A percentile compares a stretch with the other conserved stretches of the same genome.
Evolutionary conservation across 1,140 invertebrate genomes (phyloP).

Genomic region (Lerema accius): DNA sequence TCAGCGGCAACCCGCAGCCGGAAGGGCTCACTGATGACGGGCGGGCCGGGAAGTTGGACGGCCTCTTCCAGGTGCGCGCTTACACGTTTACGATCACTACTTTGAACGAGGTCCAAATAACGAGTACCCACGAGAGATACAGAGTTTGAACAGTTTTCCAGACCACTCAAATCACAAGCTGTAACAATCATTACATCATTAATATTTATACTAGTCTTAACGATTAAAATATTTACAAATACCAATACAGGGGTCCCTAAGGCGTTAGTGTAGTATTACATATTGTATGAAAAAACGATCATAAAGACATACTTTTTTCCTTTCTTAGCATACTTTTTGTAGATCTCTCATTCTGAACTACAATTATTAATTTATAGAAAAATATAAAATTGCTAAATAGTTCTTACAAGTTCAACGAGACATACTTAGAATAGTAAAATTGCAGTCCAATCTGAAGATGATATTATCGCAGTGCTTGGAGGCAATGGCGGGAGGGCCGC

Average conservation of each 20-base stretch:
- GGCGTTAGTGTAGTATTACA: too few relatives aligned
- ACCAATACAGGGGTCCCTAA: too few relatives aligned
- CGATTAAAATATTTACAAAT: too few relatives aligned
- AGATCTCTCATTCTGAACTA: too few relatives aligned
- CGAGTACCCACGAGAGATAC: constrained; percentile 85
- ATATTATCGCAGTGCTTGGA: constrained; percentile 95
- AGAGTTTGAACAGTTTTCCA: constrained; percentile 67
- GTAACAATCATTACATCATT: constrained; percentile 50
- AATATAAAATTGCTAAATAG: too few relatives aligned
- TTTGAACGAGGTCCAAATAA: constrained; percentile 91
- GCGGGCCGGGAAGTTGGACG: constrained; percentile 83
- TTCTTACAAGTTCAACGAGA: too few relatives aligned
- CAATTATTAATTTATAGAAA: too few relatives aligned
- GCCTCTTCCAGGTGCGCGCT: constrained; percentile 90
- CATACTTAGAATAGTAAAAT: constrained; percentile 90
- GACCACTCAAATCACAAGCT: constrained; percentile 76
- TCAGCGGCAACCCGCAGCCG: constrained; percentile 89
- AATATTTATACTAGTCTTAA: too few relatives aligned
- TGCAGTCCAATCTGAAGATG: constrained; percentile 94
- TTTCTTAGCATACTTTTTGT: too few relatives aligned
- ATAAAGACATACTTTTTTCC: background rate
- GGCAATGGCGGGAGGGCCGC: constrained; percentile 81
- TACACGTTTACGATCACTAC: constrained; percentile 88
- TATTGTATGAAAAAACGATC: background rate
- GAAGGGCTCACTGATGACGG: constrained; percentile 89